Evolutionary conservation across 2,888 invertebrate species (phyloP), one percentile per base, ranked within the genome.

Genomic region (Scaptomyza polygonia): DNA sequence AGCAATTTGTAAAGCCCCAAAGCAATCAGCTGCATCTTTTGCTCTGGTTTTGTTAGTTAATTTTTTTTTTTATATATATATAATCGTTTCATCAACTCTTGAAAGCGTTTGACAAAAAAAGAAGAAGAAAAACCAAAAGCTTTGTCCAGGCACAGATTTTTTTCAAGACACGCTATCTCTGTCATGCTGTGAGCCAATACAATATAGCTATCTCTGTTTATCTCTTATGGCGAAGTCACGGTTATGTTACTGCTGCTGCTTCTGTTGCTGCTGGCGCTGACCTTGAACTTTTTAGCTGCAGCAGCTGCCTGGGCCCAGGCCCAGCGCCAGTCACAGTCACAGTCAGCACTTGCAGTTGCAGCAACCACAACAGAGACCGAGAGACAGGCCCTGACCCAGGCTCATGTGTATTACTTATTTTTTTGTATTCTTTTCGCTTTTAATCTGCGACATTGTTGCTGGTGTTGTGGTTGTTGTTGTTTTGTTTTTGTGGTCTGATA

Each of bases 231-330:
- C 25, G 55, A 64, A 84, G 67, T 72, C 74, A 65, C 62, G 78
- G 71, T 73, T 80, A 86, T 73, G 69, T 78, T 72, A 71, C 65
- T 57, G 54, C 45, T 43, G 21, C 42, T 12, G 40, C 42, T 16
- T 57, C 45, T 47, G 25, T 25, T 25, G 45, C 45, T n/a, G 30
- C 12, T 30, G 18, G 36, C n/a, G 5, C 18, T 70, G 86, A 87
- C 81, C 81, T 82, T 82, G 81, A 82, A 82, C 87, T 82, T 82
- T 77, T 76, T n/a, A 65, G 65, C 65, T 51, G 62, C 62, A 42
- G 49, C 72, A 72, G 76, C 73, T 65, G 67, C 1, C 65, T 71
- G 64, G 61, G 54, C 58, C 59, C 67, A 54, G 42, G 68, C 49
- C 42, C n/a, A 18, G 14, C 48, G 54, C 53, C 52, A 48, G 34